A percentile compares a stretch with the other conserved stretches of the same genome.
Evolutionary conservation across 1,140 invertebrate genomes (phyloP).

Genomic region (Drosophila oshimai): DNA sequence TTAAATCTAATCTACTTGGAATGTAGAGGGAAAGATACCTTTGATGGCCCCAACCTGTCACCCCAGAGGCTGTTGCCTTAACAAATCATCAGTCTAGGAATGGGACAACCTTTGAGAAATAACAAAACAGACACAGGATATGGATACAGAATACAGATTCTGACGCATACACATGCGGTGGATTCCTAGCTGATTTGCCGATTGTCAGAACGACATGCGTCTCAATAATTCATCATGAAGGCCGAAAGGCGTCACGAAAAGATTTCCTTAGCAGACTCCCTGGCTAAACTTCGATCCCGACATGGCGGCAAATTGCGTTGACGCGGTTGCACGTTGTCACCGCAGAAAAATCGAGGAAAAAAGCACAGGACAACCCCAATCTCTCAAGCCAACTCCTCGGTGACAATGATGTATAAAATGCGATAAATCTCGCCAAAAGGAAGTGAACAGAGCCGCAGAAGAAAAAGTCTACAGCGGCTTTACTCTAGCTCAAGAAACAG

Average conservation of each 20-base stretch:
- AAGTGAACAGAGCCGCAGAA: constrained; percentile 8
- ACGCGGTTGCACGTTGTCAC: constrained; percentile 69
- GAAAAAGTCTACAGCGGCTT: constrained; percentile 56
- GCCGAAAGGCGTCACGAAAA: constrained; percentile 53
- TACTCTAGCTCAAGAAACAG: constrained; percentile 27
- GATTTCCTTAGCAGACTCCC: constrained; percentile 16
- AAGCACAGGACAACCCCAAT: not conserved
- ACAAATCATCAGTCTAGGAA: constrained; percentile 63
- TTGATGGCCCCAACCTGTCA: not conserved
- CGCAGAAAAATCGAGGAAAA: constrained; percentile 50
- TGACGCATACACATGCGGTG: constrained; percentile 1
- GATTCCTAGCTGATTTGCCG: constrained; percentile 63
- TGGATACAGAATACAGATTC: constrained; percentile 9
- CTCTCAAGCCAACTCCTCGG: constrained; percentile 32
- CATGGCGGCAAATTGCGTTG: constrained; percentile 77
- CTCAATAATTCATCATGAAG: constrained; percentile 72
- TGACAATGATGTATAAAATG: constrained; percentile 79
- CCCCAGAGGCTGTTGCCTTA: constrained; percentile 3
- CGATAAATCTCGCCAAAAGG: constrained; percentile 70
- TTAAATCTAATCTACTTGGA: constrained; percentile 63
- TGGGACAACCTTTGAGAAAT: constrained; percentile 4
- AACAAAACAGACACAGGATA: constrained; percentile 11
- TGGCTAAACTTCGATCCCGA: constrained; percentile 46
- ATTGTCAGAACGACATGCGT: constrained; percentile 76
- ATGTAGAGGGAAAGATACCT: not conserved